Evolutionary conservation across 2,888 invertebrate species (phyloP), one percentile per base, ranked within the genome.

Genomic region (Leptogaster cylindrica): DNA sequence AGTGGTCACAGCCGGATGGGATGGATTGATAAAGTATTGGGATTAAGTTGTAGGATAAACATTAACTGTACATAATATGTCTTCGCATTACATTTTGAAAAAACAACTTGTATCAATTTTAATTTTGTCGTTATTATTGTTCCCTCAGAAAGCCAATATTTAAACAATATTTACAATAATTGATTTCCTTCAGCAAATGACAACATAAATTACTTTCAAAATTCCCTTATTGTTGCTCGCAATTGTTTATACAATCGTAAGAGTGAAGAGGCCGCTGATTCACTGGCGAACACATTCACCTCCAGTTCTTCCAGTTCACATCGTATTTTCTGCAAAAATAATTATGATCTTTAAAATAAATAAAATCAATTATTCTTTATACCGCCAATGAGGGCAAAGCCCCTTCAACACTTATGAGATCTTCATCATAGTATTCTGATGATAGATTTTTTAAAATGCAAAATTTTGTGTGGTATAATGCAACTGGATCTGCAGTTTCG

Each of bases 1-100:
- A 79, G 86, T 99, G 65, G 92, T 94, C n/a, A 96, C 97, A 0
- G 97, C 97, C 41, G 97, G 99, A 52, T 99, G 99, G 99, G 99
- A 99, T 82, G 97, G 97, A 4, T 84, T 94, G 72, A 95, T 99
- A 74, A 99, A 99, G 82, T 95, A 95, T 81, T 99, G 99, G 98
- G 98, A 98, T 83, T 98, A 86, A 55, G 6, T 6, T 20, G 36
- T 52, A 41, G 14, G 2, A 1, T 41, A n/a, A n/a, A 16, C n/a
- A n/a, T n/a, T n/a, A n/a, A n/a, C n/a, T n/a, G n/a, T n/a, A n/a
- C n/a, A n/a, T n/a, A n/a, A n/a, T n/a, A n/a, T n/a, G n/a, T n/a
- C n/a, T n/a, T n/a, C n/a, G n/a, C n/a, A n/a, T n/a, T n/a, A n/a
- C n/a, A n/a, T n/a, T n/a, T n/a, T n/a, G n/a, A n/a, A n/a, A n/a